Evolutionary conservation across 2,888 invertebrate species (phyloP).

Genomic region (Teleogryllus oceanicus): DNA sequence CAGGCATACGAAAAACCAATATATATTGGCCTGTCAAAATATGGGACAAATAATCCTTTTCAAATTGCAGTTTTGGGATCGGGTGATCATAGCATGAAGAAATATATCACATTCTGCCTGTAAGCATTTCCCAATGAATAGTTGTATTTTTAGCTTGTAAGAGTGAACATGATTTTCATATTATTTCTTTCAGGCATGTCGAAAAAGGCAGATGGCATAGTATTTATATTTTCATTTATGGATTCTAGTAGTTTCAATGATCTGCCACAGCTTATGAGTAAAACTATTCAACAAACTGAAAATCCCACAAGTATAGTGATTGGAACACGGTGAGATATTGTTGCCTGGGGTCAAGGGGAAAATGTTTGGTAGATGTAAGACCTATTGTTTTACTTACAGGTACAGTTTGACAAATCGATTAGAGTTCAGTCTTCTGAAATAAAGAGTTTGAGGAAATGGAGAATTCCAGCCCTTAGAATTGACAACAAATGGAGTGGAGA

Average conservation of each 20-base stretch:
- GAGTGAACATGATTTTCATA: neutral
- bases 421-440: constrained; percentile 52
- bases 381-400: constrained; percentile 41
- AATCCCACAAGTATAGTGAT: constrained; percentile 52
- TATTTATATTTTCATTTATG: constrained; percentile 54
- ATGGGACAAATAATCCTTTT: constrained; percentile 54
- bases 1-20: constrained; percentile 54
- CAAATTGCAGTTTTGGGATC: constrained; percentile 57
- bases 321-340: constrained; percentile 52
- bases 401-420: constrained; percentile 50
- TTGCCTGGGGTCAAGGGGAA: neutral
- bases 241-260: constrained; percentile 54
- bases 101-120: constrained; percentile 56
- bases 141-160: neutral
- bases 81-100: constrained; percentile 54
- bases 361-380: neutral
- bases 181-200: constrained; percentile 51
- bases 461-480: constrained; percentile 52
- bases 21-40: constrained; percentile 58
- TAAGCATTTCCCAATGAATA: constrained; percentile 41
- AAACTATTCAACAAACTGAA: constrained; percentile 49
- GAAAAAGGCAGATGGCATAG: constrained; percentile 52
- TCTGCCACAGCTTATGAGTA: constrained; percentile 52
- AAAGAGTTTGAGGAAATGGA: constrained; percentile 54
- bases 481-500: constrained; percentile 45